Evolutionary conservation across 2,888 invertebrate genomes (phyloP).

Genomic region (Drosophila ustulata): DNA sequence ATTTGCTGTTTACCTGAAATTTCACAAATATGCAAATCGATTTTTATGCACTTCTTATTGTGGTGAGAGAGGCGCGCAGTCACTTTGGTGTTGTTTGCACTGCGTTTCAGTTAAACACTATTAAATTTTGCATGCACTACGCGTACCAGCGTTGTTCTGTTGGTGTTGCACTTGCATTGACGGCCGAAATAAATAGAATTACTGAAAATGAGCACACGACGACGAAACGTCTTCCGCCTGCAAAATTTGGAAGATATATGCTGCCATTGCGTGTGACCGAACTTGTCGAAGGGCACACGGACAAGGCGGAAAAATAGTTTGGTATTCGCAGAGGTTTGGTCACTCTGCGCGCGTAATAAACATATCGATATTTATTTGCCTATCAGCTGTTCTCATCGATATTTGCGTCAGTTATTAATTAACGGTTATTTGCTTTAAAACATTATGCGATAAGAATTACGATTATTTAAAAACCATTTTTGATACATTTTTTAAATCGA

Average conservation of each 20-base stretch:
- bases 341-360: not conserved
- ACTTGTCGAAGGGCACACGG: not conserved
- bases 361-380: conserved; percentile 3
- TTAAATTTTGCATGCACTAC: conserved; percentile 53
- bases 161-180: conserved; percentile 64
- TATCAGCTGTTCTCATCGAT: not conserved
- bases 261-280: conserved; percentile 33
- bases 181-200: conserved; percentile 43
- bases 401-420: not conserved
- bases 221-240: conserved; percentile 26
- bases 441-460: not conserved
- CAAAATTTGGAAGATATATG: conserved; percentile 28
- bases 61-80: conserved; percentile 18
- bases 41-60: conserved; percentile 38
- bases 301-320: not conserved
- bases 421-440: conserved; percentile 3
- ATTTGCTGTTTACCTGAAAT: conserved; percentile 51
- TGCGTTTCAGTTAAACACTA: conserved; percentile 1
- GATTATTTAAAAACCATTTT: not conserved
- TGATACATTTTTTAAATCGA: too few relatives aligned
- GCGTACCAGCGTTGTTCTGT: conserved; percentile 27
- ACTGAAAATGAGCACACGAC: conserved; percentile 1
- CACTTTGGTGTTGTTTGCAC: conserved; percentile 12
- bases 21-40: conserved; percentile 42
- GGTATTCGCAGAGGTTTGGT: conserved; percentile 1